These are phyloP conservation scores for Ochropleura plecta DNA, from an alignment of 2,888 invertebrate genomes.

Conservation along the genomic window DNA sequence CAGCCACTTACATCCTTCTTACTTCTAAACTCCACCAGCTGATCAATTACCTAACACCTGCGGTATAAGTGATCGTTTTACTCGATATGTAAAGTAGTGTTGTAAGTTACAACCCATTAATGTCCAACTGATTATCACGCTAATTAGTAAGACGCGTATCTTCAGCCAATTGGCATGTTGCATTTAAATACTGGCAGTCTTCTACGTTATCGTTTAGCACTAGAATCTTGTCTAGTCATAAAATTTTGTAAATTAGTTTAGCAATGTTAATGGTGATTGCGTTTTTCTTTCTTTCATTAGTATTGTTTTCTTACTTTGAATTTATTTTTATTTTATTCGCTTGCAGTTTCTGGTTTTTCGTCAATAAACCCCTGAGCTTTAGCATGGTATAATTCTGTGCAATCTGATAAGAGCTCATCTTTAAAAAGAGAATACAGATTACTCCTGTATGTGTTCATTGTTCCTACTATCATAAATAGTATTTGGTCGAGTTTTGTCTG, in stretches of 20 bases:
- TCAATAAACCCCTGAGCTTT: not conserved
- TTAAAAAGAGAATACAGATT: too few relatives aligned
- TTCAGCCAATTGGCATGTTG: slow-evolving; percentile 36
- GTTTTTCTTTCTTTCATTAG: not conserved
- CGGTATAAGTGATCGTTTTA: slow-evolving; percentile 13
- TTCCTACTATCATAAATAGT: too few relatives aligned
- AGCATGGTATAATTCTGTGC: too few relatives aligned
- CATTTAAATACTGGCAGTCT: slow-evolving; percentile 46
- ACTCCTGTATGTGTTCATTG: too few relatives aligned
- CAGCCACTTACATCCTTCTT: not conserved
- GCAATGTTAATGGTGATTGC: slow-evolving; percentile 32
- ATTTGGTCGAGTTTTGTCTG: too few relatives aligned
- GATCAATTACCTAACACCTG: slow-evolving; percentile 17
- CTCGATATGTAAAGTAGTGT: slow-evolving; percentile 28
- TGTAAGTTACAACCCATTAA: slow-evolving; percentile 41
- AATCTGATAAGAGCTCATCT: too few relatives aligned
- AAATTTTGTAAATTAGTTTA: slow-evolving; percentile 13
- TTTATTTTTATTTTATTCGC: not conserved
- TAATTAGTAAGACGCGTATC: slow-evolving; percentile 45
- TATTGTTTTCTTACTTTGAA: slow-evolving; percentile 13
- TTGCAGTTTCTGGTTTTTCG: not conserved
- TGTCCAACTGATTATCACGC: slow-evolving; percentile 16
- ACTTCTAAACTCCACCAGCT: not conserved
- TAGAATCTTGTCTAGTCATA: slow-evolving; percentile 22
- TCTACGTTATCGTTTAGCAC: slow-evolving; percentile 9